Conservation (phyloP, 2,888 invertebrate genomes). For the Leptura quadrifasciata region DNA sequence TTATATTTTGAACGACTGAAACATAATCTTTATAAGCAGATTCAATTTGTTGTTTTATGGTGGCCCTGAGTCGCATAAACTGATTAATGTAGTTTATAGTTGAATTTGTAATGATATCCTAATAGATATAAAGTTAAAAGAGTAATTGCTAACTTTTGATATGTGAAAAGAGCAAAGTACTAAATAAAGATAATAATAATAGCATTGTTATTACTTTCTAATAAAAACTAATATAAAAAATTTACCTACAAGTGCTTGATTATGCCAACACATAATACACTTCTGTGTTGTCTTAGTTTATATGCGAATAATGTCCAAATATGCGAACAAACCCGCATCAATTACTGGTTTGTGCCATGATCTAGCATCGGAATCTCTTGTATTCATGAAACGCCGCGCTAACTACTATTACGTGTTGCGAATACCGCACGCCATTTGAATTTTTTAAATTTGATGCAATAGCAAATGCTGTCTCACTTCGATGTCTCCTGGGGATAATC, state of each 20-base stretch:
- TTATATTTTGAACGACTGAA: too few relatives aligned
- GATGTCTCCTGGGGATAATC: conserved; percentile 17
- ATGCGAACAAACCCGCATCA: background rate
- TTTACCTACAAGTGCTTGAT: background rate
- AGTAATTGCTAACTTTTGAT: too few relatives aligned
- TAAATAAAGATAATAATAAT: too few relatives aligned
- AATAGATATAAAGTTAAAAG: too few relatives aligned
- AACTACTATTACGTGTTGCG: conserved; percentile 36
- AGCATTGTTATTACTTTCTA: too few relatives aligned
- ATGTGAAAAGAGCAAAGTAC: too few relatives aligned
- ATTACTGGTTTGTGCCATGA: conserved; percentile 8
- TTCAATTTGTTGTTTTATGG: too few relatives aligned
- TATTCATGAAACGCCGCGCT: conserved; percentile 13
- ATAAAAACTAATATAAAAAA: too few relatives aligned
- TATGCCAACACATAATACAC: background rate
- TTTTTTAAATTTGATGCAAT: conserved; percentile 19
- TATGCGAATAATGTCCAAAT: background rate
- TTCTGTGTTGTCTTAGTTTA: background rate
- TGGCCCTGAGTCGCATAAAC: too few relatives aligned
- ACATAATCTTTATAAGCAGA: too few relatives aligned
- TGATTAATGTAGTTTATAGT: too few relatives aligned
- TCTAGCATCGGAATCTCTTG: conserved; percentile 17
- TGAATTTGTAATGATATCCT: too few relatives aligned
- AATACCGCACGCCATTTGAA: conserved; percentile 31
- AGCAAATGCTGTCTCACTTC: background rate